phyloP scores from a whole-genome alignment of 2,113 vertebrate species.

The Hippoglossus stenolepis region DNA sequence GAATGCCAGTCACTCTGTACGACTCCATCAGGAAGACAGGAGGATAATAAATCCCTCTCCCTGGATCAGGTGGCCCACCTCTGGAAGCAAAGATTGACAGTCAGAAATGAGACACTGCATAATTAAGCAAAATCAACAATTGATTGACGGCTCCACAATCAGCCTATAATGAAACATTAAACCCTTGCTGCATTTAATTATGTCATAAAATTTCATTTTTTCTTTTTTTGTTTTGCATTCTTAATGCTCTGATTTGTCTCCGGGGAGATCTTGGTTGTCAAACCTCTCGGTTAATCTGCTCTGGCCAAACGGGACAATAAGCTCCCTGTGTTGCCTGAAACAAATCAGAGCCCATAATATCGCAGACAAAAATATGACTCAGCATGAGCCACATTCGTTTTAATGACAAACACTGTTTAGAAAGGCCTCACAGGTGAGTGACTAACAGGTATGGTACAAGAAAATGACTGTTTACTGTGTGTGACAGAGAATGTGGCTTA shows the following conservation, averaged over 20 bases:
- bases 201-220: constrained; percentile 26
- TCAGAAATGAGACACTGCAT: constrained; percentile 44
- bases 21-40: constrained; percentile 89
- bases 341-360: constrained; percentile 27
- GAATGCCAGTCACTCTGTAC: constrained; percentile 84
- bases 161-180: constrained; percentile 46
- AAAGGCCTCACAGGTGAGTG: constrained; percentile 27
- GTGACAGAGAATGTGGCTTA: constrained; percentile 28
- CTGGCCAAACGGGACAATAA: constrained; percentile 27
- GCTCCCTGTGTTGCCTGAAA: constrained; percentile 4
- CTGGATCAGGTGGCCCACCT: constrained; percentile 70
- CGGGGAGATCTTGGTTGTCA: background rate
- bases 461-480: constrained; percentile 47
- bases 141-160: constrained; percentile 25
- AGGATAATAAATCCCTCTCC: constrained; percentile 76
- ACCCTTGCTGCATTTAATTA: constrained; percentile 37
- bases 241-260: constrained; percentile 24
- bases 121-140: constrained; percentile 50
- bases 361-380: constrained; percentile 39
- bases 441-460: constrained; percentile 39
- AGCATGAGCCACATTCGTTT: constrained; percentile 34
- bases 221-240: constrained; percentile 29
- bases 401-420: constrained; percentile 23
- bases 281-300: constrained; percentile 26
- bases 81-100: constrained; percentile 72